Evolutionary conservation across 23 tunicate species (phyloP), one percentile per base, ranked within the genome.

Genomic region (Oikopleura dioica): DNA sequence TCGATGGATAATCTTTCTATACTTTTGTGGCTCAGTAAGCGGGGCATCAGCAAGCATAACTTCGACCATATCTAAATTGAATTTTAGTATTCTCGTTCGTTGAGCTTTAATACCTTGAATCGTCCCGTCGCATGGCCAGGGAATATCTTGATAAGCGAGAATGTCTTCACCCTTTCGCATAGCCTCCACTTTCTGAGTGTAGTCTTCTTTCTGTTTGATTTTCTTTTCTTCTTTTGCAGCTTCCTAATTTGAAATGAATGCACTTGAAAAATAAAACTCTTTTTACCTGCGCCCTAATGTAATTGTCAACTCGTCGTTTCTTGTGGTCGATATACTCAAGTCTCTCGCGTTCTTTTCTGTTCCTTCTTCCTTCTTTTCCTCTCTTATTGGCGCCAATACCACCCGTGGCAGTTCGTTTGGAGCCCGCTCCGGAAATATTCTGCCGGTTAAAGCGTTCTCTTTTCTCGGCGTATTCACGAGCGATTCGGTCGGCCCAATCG

Each of bases 61-160:
- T 59, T 89, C 96, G n/a, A 84, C 81, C 96, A 84, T 84, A 59
- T 89, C 96, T n/a, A n/a, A n/a, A n/a, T n/a, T n/a, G n/a, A n/a
- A n/a, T n/a, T n/a, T n/a, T n/a, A n/a, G n/a, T n/a, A n/a, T n/a
- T n/a, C n/a, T 44, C 55, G 55, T 44, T 9, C 16, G 55, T 44
- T 44, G 9, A 9, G 55, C 9, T 9, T 21, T 21, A 44, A 21
- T 44, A 9, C 55, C 55, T 0, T 78, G 77, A 1, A 83, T 76
- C 35, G 86, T 83, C 26, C 97, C 97, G 1, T 38, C 82, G 75
- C 97, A 91, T 21, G 97, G 97, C 97, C 97, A 91, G 0, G 97
- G 97, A 37, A 91, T 91, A 59, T 91, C 94, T 50, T 77, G 68
- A 68, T 85, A 91, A 36, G 80, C 44, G 4, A 91, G 72, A 78